Percentiles rank a stretch among this genome's conserved stretches.
Conservation (phyloP, 53 echinoderm and acorn worm species). For the Pentamera pediparva region DNA sequence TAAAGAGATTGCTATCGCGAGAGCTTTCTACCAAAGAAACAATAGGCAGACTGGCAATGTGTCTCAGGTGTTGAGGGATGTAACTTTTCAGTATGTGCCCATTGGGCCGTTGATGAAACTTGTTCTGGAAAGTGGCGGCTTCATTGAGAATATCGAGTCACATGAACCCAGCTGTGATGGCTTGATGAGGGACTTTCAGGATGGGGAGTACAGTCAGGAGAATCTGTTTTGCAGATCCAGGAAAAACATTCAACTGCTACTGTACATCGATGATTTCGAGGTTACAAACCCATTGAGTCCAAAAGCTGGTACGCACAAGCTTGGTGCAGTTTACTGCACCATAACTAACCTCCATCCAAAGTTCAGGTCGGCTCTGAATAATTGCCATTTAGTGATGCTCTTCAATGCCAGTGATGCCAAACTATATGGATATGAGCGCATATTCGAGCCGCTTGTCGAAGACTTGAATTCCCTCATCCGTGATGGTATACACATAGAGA, state of each 20-base stretch:
- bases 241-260: background rate
- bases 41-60: constrained; percentile 18
- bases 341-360: constrained; percentile 40
- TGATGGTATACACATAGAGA: constrained; percentile 9
- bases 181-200: constrained; percentile 28
- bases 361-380: constrained; percentile 33
- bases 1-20: constrained; percentile 10
- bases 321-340: constrained; percentile 45
- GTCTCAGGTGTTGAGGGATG: constrained; percentile 1
- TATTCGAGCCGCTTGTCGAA: constrained; percentile 19
- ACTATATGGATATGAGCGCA: constrained; percentile 33
- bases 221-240: background rate
- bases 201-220: constrained; percentile 5
- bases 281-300: constrained; percentile 19
- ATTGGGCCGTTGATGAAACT: constrained; percentile 20
- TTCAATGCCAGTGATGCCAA: constrained; percentile 37
- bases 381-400: constrained; percentile 27
- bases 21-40: constrained; percentile 21
- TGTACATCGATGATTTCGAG: constrained; percentile 18
- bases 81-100: constrained; percentile 22
- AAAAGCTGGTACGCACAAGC: constrained; percentile 13
- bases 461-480: constrained; percentile 5
- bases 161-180: constrained; percentile 11
- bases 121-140: constrained; percentile 3
- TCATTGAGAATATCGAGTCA: background rate